Base-by-base conservation (phyloP, 2,888 invertebrate genomes). In the Ceriagrion tenellum region DNA sequence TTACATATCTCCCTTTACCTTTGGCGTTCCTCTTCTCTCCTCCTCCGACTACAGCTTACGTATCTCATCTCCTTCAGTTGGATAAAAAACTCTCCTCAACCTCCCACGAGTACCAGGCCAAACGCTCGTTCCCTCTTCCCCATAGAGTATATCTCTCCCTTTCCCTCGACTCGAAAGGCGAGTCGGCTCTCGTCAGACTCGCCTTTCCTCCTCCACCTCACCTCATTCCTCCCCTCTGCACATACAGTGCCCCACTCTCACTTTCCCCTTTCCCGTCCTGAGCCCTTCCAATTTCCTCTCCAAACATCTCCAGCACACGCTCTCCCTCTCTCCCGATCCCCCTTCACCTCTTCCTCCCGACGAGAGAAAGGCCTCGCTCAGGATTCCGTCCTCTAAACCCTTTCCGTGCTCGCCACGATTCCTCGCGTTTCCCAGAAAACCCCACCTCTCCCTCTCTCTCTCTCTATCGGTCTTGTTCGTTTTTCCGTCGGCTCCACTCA, bases 201-300 rank as follows among this genome's bases (percentile, higher is more conserved):
- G n/a, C 69, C 69, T 69, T n/a, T 69, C n/a, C 69, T 81, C 81
- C 81, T 35, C 81, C 81, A 1, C 81, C 81, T 81, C 81, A 35
- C 13, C 81, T 35, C 81, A 13, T 35, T 8, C 47, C 8, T 47
- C 47, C 47, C 81, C 81, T n/a, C 30, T 81, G 3, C 16, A 13
- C 69, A 26, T 1, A 69, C 30, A 47, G 47, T 81, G 69, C 69
- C 35, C n/a, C 81, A 81, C 81, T 81, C 81, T 81, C 81, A 81
- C 81, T 81, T 81, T 81, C 16, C 81, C 35, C 81, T 81, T 81
- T 81, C 16, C 81, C 35, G 30, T 13, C 81, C 69, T 10, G 69
- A n/a, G 35, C 35, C 35, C 81, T 81, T 35, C 81, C 81, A 81
- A 81, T 81, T 81, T 81, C 81, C 81, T 81, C 81, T 81, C 81